A percentile compares a stretch with the other conserved stretches of the same genome.
Conservation (phyloP, 2,797 vertebrate species). For the Emys orbicularis region DNA sequence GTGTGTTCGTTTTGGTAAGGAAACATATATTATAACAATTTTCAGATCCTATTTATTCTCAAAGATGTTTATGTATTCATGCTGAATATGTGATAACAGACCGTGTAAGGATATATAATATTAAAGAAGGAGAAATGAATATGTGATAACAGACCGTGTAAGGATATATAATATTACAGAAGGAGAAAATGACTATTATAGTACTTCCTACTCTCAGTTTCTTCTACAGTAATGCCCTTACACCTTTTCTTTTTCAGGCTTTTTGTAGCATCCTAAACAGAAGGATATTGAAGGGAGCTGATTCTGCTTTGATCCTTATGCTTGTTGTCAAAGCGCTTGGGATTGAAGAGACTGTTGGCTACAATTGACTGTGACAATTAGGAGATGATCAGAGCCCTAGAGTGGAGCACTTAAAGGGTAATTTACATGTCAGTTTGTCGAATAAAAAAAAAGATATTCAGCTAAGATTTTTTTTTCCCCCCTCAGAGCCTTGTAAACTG, state of each 20-base stretch:
- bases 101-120: constrained; percentile 65
- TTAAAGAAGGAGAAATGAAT: constrained; percentile 78
- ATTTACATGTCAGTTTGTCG: constrained; percentile 99
- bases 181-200: constrained; percentile 82
- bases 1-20: constrained; percentile 70
- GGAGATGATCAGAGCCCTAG: constrained; percentile 94
- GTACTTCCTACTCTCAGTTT: constrained; percentile 78
- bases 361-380: constrained; percentile 99
- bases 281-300: constrained; percentile 89
- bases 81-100: constrained; percentile 74
- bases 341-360: constrained; percentile 99
- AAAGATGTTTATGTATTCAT: constrained; percentile 77
- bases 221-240: constrained; percentile 82
- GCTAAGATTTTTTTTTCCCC: constrained; percentile 85
- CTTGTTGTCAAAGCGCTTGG: constrained; percentile 97
- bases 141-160: constrained; percentile 71
- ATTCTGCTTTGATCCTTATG: constrained; percentile 94
- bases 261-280: constrained; percentile 88
- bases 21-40: constrained; percentile 39
- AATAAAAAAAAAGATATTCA: constrained; percentile 95
- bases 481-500: constrained; percentile 97
- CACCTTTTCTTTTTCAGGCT: constrained; percentile 84
- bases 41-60: constrained; percentile 73
- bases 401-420: constrained; percentile 98
- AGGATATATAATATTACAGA: constrained; percentile 73